Base-by-base conservation (phyloP, 35 echinoderm and acorn worm genomes). In the Apostichopus japonicus region DNA sequence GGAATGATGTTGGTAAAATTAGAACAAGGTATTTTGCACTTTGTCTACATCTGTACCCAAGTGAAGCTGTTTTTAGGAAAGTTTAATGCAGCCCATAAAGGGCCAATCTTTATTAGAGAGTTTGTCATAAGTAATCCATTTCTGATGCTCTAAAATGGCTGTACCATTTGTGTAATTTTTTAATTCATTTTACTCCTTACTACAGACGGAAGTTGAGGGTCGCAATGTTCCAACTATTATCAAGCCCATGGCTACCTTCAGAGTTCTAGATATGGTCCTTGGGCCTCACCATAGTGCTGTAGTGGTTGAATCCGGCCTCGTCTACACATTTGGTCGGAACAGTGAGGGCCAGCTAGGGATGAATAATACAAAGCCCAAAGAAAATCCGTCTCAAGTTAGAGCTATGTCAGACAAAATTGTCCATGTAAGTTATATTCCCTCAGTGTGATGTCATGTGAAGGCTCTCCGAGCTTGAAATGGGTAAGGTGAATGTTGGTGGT, bases 301-400 rank as follows among this genome's bases (percentile, higher is more conserved):
- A 8, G 80, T 96, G 14, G 93, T 99, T 6, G 97, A 99, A 56
- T 92, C 93, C 76, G 97, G 97, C 27, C 92, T 96, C 1, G 55
- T 99, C n/a, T 99, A 96, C 77, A 99, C 95, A 53, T 99, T 99
- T 92, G 97, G 97, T 23, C 94, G 86, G 78, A 99, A 99, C 91
- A 92, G 90, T 73, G 91, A 99, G 72, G 97, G 97, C 55, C 97
- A 99, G 87, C 95, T 99, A n/a, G 97, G 97, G 13, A 82, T 96
- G 19, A 95, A 95, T 19, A 91, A 99, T 56, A 95, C 92, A 72
- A 99, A 98, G 78, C 95, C 97, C 8, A 93, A 95, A 72, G 93
- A 94, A 86, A 93, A 95, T 23, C 97, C 97, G 22, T 92, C 90
- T 11, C 95, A 90, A 25, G 97, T 99, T 53, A 90, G 83, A 70